Evolutionary conservation across 2,888 invertebrate genomes (phyloP).

Genomic region (Acholoe squamosa): DNA sequence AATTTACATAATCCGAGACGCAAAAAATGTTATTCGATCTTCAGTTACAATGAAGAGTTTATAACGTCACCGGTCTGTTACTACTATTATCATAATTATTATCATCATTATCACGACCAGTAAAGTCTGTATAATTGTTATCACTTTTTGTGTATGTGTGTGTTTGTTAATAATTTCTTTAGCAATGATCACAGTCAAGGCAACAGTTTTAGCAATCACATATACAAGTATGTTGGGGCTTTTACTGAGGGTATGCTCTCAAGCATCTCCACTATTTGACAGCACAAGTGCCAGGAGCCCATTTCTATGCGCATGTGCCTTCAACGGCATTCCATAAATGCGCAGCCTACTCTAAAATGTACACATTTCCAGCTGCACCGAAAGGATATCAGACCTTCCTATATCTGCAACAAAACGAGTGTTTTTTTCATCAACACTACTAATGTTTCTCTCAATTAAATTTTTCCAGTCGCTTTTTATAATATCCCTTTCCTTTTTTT

Average conservation of each 20-base stretch:
- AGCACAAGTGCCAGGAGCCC: conserved; percentile 2
- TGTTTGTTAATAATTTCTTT: conserved; percentile 57
- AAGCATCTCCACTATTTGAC: neutral
- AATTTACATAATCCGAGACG: conserved; percentile 28
- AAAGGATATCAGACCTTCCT: conserved; percentile 47
- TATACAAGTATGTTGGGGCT: conserved; percentile 46
- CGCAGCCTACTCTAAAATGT: conserved; percentile 4
- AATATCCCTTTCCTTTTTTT: conserved; percentile 12
- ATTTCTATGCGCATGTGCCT: neutral
- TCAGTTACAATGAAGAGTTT: neutral
- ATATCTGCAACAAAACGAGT: neutral
- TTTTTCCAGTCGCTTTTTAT: neutral
- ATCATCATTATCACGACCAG: conserved; percentile 38
- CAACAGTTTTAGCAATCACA: conserved; percentile 60
- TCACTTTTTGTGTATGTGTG: neutral
- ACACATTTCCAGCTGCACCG: conserved; percentile 30
- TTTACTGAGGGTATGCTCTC: neutral
- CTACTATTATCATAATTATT: conserved; percentile 39
- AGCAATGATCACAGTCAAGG: conserved; percentile 63
- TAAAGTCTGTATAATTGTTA: conserved; percentile 59
- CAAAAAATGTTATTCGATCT: neutral
- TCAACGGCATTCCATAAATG: neutral
- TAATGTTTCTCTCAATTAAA: no score
- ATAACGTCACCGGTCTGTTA: conserved; percentile 43
- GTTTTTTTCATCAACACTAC: neutral